Percentiles rank a stretch among this genome's conserved stretches.
These are phyloP conservation scores for Nannobrachium achirus DNA, from an alignment of 2,113 vertebrate species.

Conservation along the genomic window DNA sequence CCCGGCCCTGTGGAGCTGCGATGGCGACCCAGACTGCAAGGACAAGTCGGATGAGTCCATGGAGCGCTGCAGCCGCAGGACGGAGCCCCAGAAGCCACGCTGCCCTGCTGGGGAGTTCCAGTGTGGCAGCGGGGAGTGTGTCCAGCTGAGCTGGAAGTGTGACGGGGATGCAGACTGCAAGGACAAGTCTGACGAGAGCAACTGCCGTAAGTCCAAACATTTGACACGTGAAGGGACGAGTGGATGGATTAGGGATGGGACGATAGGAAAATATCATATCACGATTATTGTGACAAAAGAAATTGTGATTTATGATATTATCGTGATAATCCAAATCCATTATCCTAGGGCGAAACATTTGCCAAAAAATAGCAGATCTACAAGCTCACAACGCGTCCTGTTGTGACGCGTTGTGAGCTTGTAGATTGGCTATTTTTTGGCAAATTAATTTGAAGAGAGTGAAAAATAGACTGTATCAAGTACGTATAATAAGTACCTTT, in stretches of 20 bases:
- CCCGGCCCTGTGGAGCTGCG: constrained; percentile 92
- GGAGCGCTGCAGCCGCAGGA: constrained; percentile 84
- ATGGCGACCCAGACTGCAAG: constrained; percentile 91
- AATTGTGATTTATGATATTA: too few relatives aligned
- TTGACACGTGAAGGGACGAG: neutral
- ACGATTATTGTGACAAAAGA: too few relatives aligned
- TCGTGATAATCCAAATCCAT: too few relatives aligned
- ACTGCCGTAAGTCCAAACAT: constrained; percentile 87
- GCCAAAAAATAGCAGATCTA: too few relatives aligned
- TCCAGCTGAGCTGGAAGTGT: constrained; percentile 95
- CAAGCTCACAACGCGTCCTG: too few relatives aligned
- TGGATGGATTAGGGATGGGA: constrained; percentile 10
- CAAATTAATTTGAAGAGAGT: too few relatives aligned
- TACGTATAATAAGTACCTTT: too few relatives aligned
- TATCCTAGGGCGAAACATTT: too few relatives aligned
- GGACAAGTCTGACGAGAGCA: constrained; percentile 94
- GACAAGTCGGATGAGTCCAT: constrained; percentile 89
- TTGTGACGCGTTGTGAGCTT: too few relatives aligned
- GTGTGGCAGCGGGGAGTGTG: constrained; percentile 91
- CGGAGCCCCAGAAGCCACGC: constrained; percentile 79
- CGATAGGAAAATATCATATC: too few relatives aligned
- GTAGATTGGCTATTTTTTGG: too few relatives aligned
- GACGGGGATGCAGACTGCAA: constrained; percentile 97
- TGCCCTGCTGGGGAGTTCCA: constrained; percentile 88
- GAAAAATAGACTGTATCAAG: too few relatives aligned